Evolutionary conservation across 2,113 vertebrate genomes (phyloP).

Genomic region (Alaudala cheleensis): DNA sequence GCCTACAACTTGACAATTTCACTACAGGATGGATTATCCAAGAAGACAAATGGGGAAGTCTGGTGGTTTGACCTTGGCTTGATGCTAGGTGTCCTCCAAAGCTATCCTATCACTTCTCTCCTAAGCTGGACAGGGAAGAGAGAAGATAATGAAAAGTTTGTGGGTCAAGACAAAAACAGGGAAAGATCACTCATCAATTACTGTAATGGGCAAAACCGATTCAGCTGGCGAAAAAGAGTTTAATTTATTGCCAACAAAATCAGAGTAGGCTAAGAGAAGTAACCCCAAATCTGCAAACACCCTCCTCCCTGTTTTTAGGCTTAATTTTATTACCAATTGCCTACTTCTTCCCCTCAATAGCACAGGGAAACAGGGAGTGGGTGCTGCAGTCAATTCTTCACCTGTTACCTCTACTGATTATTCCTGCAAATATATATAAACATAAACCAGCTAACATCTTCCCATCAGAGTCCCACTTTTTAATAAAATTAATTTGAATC

Average conservation of each 20-base stretch:
- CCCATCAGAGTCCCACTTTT: neutral
- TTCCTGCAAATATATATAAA: neutral
- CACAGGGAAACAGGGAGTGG: neutral
- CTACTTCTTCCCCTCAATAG: accelerated
- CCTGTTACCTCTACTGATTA: neutral
- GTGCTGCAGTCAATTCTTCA: neutral
- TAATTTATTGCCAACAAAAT: neutral
- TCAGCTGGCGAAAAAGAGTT: neutral
- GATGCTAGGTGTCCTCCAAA: neutral
- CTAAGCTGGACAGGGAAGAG: neutral
- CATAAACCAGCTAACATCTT: neutral
- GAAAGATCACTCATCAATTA: neutral
- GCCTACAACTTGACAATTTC: neutral
- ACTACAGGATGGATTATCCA: neutral
- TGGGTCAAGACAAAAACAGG: neutral
- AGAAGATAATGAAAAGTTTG: neutral
- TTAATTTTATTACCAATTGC: neutral
- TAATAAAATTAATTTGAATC: neutral
- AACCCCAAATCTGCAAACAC: neutral
- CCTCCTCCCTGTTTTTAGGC: neutral
- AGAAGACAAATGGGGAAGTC: neutral
- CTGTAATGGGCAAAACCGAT: neutral
- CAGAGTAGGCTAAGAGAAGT: neutral
- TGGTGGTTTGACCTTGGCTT: neutral
- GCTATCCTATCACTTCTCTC: neutral